Conservation (phyloP, 2,797 vertebrate genomes). For the Anomalospiza imberbis region DNA sequence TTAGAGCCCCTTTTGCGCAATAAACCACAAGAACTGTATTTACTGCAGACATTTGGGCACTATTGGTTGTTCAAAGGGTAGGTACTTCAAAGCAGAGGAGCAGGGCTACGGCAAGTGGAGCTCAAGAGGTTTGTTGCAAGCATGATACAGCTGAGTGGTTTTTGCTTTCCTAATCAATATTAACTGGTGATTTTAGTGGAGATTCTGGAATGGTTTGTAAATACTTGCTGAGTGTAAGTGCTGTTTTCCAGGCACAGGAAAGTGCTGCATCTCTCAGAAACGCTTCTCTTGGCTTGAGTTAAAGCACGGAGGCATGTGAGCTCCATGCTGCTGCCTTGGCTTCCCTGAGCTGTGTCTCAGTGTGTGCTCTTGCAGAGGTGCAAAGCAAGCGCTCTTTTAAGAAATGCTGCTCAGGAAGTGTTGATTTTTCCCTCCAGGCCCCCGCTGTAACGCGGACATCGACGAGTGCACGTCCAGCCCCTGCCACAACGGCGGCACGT, state of each 20-base stretch:
- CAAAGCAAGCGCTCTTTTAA: not conserved
- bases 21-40: constrained; percentile 47
- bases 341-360: not conserved
- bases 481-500: constrained; percentile 88
- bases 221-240: not conserved
- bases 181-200: not conserved
- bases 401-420: not conserved
- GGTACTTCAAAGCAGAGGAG: constrained; percentile 26
- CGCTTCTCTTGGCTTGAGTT: not conserved
- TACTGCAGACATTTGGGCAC: constrained; percentile 24
- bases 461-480: constrained; percentile 89
- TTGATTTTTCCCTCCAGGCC: constrained; percentile 62
- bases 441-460: constrained; percentile 83
- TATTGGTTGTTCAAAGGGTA: constrained; percentile 27
- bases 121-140: constrained; percentile 37
- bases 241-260: not conserved
- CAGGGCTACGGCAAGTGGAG: not conserved
- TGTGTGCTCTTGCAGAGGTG: not conserved
- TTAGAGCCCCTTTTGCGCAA: constrained; percentile 40
- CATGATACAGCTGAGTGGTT: not conserved
- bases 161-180: constrained; percentile 3
- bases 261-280: constrained; percentile 15
- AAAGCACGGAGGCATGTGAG: not conserved
- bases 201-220: constrained; percentile 2
- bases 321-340: not conserved